A percentile compares a stretch with the other conserved stretches of the same genome.
phyloP scores from a whole-genome alignment of 2,797 vertebrate genomes.

The Cyclura pinguis region DNA sequence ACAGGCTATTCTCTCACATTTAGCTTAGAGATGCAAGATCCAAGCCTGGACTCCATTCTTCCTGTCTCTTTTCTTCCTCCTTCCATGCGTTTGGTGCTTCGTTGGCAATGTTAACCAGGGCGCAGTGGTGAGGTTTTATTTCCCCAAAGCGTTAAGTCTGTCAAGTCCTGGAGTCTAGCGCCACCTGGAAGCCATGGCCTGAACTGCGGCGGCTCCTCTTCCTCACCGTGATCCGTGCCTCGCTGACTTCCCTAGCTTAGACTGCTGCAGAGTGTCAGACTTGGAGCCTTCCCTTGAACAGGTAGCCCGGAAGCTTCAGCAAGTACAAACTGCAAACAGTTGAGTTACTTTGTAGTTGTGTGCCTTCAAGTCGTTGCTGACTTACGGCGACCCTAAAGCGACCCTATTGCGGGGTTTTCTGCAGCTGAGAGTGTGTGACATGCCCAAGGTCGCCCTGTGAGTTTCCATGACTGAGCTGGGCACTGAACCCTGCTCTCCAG shows the following conservation, averaged over 20 bases:
- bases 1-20: not conserved
- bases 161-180: conserved; percentile 53
- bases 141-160: not conserved
- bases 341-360: no score
- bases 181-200: conserved; percentile 61
- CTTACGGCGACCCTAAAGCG: no score
- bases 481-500: no score
- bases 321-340: no score
- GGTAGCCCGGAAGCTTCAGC: no score
- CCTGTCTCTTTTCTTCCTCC: not conserved
- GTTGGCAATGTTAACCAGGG: conserved; percentile 5
- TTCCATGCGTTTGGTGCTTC: not conserved
- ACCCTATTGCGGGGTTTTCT: no score
- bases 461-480: no score
- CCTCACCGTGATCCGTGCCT: not conserved
- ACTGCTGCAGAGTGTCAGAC: not conserved
- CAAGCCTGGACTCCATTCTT: not conserved
- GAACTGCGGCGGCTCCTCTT: conserved; percentile 48
- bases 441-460: no score
- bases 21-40: not conserved
- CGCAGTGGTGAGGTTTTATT: not conserved
- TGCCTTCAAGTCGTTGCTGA: no score
- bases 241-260: not conserved
- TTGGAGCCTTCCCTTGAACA: not conserved
- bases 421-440: no score